Conservation (phyloP, 2,113 vertebrate species). For the Eretmochelys imbricata region DNA sequence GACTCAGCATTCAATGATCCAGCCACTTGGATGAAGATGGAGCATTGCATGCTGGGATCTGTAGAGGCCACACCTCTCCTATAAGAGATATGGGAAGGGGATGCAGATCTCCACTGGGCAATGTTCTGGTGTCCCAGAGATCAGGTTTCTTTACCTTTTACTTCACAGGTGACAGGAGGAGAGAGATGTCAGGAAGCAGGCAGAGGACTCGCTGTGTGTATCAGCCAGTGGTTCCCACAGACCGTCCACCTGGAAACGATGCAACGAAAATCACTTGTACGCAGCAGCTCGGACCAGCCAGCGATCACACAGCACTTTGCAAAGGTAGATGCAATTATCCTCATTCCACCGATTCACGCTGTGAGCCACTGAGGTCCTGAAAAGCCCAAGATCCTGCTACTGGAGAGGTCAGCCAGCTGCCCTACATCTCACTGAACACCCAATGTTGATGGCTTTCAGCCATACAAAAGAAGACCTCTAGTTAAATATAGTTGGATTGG, state of each 20-base stretch:
- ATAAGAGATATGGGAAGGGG: accelerated
- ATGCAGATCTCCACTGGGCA: accelerated
- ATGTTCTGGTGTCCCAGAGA: accelerated
- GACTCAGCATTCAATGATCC: accelerated
- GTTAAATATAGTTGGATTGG: neutral
- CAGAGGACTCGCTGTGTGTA: neutral
- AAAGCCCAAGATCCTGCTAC: neutral
- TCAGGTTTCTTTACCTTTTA: accelerated
- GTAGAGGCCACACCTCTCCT: accelerated
- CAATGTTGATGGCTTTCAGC: too few species aligned
- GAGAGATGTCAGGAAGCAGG: neutral
- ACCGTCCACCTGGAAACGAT: neutral
- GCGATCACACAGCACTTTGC: neutral
- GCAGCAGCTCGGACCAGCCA: neutral
- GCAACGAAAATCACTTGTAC: neutral
- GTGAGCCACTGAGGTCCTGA: neutral
- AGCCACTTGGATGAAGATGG: accelerated
- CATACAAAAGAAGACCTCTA: too few species aligned
- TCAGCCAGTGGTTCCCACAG: neutral
- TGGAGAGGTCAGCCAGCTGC: neutral
- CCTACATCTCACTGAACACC: neutral
- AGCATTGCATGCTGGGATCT: accelerated
- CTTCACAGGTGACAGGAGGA: accelerated
- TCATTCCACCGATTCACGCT: neutral
- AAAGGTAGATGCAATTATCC: neutral